Evolutionary conservation across 1,140 invertebrate genomes (phyloP).

Genomic region (Apis florea): DNA sequence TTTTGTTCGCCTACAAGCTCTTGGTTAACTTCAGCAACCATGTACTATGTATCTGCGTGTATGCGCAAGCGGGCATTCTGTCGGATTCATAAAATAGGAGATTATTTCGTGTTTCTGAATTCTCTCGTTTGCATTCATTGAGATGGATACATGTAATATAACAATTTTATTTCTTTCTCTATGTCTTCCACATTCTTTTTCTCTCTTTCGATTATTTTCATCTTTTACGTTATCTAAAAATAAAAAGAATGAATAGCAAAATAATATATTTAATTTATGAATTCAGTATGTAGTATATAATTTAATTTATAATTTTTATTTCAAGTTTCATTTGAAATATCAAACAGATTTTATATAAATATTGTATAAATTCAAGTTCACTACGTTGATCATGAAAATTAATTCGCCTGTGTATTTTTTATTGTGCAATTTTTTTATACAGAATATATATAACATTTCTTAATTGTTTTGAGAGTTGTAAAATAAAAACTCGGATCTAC

Average conservation of each 20-base stretch:
- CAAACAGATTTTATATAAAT: conserved; percentile 12
- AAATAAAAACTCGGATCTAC: neutral
- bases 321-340: neutral
- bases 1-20: conserved; percentile 60
- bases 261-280: neutral
- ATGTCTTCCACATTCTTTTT: neutral
- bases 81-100: conserved; percentile 38
- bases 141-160: neutral
- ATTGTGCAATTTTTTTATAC: neutral
- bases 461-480: neutral
- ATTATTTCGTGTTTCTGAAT: conserved; percentile 58
- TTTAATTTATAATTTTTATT: neutral
- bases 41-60: conserved; percentile 21
- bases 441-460: neutral
- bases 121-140: conserved; percentile 29
- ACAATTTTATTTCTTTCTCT: neutral
- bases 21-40: conserved; percentile 52
- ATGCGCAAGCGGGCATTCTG: neutral
- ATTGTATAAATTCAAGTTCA: conserved; percentile 2
- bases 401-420: neutral
- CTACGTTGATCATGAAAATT: no score
- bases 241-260: neutral
- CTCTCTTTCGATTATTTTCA: neutral
- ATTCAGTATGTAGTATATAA: neutral
- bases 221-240: neutral